Conservation (phyloP, 1,140 invertebrate genomes). For the Lordiphosa clarofinis region DNA sequence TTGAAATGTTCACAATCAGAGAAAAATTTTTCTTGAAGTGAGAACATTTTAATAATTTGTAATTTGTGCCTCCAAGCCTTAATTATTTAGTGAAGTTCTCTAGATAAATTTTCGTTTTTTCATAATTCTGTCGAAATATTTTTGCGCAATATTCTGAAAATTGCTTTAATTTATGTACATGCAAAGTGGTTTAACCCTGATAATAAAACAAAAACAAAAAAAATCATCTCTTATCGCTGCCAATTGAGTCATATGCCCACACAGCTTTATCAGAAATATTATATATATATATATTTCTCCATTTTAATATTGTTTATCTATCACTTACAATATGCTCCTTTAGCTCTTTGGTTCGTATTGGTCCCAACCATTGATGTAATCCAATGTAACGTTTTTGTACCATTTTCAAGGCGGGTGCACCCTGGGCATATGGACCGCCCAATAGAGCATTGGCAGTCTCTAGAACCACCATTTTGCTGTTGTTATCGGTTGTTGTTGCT, state of each 20-base stretch:
- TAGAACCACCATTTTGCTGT: conserved; percentile 85
- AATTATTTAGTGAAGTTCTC: no score
- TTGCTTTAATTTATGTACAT: background rate
- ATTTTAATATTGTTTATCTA: background rate
- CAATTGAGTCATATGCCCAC: background rate
- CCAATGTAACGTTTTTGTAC: conserved; percentile 93
- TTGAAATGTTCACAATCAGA: no score
- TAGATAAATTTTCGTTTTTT: no score
- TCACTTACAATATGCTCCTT: conserved; percentile 86
- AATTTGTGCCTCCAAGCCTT: no score
- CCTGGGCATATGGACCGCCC: conserved; percentile 87
- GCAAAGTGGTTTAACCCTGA: background rate
- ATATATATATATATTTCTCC: background rate
- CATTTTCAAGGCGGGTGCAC: conserved; percentile 90
- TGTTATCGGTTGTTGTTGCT: conserved; percentile 41
- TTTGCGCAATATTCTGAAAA: no score
- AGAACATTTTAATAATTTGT: no score
- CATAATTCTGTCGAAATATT: no score
- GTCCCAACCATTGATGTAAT: conserved; percentile 92
- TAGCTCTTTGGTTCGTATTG: conserved; percentile 85
- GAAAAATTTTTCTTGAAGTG: no score
- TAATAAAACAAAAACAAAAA: background rate
- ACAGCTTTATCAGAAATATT: background rate
- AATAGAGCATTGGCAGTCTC: conserved; percentile 83
- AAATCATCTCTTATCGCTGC: no score